Base-by-base conservation (phyloP, 2,888 invertebrate species). In the Masnerella sp. region DNA sequence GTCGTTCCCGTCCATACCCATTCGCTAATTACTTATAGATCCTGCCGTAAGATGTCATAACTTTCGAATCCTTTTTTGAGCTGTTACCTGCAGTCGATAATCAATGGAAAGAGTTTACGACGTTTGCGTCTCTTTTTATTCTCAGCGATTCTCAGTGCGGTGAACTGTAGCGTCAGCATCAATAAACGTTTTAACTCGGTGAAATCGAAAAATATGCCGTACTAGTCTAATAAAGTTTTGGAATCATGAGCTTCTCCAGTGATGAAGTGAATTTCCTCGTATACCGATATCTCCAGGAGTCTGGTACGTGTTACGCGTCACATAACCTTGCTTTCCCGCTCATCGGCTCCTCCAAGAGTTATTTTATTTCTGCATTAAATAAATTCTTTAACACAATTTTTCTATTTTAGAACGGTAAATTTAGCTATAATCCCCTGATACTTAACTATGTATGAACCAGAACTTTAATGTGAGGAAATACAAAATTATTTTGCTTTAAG, bases 231-330 rank as follows among this genome's bases (percentile, higher is more conserved):
- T 40, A 64, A 78, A 79, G 77, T 61, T 59, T 47, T 71, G 77
- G 68, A 83, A 87, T 78, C 75, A 99, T 99, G 98, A 98, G 97
- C 92, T 98, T 98, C 89, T 96, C 97, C 81, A 98, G 98, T 88
- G 99, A 99, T 89, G 99, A 99, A 92, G 97, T 99, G 7, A 99
- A 99, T 89, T 99, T 97, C 89, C 91, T 99, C 80, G 98, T 99
- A 74, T 99, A 98, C 89, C 92, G 99, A 84, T 99, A 99, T 89
- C 91, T 99, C 75, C 98, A 98, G 88, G 99, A 99, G 90, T 98
- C 98, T 83, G 99, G 99, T 98, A 88, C 89, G 84, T 62, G n/a
- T 59, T 74, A 51, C 32, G 14, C 20, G 15, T 40, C 32, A 54
- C 73, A 71, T 83, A 81, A 82, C 82, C 81, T 82, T 32, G 36